Conservation (phyloP, 2,113 vertebrate species). For the Corapipo altera region DNA sequence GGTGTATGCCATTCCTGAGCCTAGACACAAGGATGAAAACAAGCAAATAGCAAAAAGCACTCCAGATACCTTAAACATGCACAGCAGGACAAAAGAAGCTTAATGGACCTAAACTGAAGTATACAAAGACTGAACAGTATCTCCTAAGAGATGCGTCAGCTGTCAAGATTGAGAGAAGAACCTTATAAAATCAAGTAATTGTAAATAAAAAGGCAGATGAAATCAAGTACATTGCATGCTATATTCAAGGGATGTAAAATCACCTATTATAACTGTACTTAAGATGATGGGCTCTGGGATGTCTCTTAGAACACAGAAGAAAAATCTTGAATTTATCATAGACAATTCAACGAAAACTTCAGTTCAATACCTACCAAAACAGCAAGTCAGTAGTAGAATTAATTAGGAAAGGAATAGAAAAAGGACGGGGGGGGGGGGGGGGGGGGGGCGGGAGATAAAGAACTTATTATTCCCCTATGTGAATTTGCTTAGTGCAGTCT, state of each 20-base stretch:
- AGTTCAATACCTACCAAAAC: not conserved
- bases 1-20: not conserved
- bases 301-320: not conserved
- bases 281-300: not conserved
- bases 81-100: not conserved
- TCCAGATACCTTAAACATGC: not conserved
- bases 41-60: not conserved
- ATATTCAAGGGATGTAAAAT: not conserved
- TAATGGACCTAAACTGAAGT: not conserved
- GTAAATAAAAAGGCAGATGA: not conserved
- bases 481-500: not conserved
- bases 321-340: not conserved
- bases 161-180: not conserved
- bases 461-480: not conserved
- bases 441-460: fast-evolving
- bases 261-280: not conserved
- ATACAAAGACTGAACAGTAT: not conserved
- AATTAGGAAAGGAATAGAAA: not conserved
- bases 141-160: not conserved
- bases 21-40: not conserved
- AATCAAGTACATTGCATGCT: not conserved
- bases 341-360: not conserved
- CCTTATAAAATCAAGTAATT: not conserved
- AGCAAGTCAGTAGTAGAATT: not conserved
- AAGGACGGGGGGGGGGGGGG: too few species aligned